phyloP scores from a whole-genome alignment of 1,140 invertebrate species.

The Nasonia giraulti region DNA sequence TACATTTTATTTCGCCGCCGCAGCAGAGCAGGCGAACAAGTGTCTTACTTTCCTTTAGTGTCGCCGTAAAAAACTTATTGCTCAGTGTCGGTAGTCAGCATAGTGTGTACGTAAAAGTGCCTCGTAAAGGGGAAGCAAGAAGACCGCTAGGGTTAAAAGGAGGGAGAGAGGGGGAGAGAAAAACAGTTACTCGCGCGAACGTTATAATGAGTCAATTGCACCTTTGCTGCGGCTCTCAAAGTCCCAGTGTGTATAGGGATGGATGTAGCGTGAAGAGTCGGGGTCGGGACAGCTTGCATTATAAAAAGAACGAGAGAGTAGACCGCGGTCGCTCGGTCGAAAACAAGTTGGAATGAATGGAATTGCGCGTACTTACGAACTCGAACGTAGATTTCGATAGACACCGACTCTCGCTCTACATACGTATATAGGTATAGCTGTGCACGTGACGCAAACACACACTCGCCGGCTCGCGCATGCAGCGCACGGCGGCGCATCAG shows the following conservation, averaged over 20 bases:
- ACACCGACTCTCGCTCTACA: not conserved
- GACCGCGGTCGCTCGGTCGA: not conserved
- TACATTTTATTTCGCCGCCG: not conserved
- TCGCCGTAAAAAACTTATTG: constrained; percentile 33
- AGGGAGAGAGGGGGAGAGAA: not conserved
- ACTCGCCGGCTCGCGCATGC: not conserved
- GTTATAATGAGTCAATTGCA: constrained; percentile 46
- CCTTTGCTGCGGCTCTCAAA: constrained; percentile 2
- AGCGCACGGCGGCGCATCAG: not conserved
- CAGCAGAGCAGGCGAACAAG: not conserved
- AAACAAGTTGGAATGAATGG: not conserved
- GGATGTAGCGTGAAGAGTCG: too few relatives aligned
- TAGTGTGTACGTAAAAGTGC: constrained; percentile 5
- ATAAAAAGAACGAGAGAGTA: not conserved
- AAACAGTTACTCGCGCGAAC: not conserved
- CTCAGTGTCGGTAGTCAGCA: constrained; percentile 17
- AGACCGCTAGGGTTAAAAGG: not conserved
- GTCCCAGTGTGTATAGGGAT: not conserved
- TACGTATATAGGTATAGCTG: not conserved
- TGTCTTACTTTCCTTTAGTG: constrained; percentile 23
- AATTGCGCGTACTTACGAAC: constrained; percentile 25
- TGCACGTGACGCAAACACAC: not conserved
- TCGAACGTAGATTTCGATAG: constrained; percentile 17
- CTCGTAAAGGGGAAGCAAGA: constrained; percentile 24
- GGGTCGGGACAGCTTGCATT: not conserved